Evolutionary conservation across 2,888 invertebrate genomes (phyloP).

Genomic region (Azorinus chamasolen): DNA sequence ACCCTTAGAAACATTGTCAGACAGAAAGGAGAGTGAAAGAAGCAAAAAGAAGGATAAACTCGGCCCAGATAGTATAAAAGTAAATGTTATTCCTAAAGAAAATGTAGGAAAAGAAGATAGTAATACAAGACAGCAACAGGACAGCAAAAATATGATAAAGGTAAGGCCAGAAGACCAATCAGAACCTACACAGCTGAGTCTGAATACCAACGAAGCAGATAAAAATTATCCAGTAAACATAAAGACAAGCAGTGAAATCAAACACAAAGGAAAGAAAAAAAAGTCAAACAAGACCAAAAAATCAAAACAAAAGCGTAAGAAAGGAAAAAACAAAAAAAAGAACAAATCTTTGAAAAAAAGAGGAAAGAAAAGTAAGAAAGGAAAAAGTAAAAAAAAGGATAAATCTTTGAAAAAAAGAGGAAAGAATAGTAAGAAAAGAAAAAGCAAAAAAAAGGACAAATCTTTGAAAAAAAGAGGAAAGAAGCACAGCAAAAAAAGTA

Average conservation of each 20-base stretch:
- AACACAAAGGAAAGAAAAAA: background rate
- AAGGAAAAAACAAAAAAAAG: background rate
- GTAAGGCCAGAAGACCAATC: too few species aligned
- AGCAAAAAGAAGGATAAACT: too few species aligned
- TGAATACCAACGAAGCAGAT: too few species aligned
- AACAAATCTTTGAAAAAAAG: background rate
- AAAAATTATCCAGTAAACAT: background rate
- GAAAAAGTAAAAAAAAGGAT: background rate
- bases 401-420: background rate
- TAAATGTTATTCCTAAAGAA: too few species aligned
- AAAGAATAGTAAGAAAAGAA: background rate
- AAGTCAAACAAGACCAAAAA: background rate
- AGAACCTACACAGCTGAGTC: too few species aligned
- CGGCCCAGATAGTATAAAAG: too few species aligned
- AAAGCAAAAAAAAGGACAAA: background rate
- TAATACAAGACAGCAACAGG: too few species aligned
- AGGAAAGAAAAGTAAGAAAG: background rate
- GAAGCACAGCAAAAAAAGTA: background rate
- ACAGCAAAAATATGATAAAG: too few species aligned
- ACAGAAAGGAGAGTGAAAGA: too few species aligned
- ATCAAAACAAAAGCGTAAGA: background rate
- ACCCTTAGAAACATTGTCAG: too few species aligned
- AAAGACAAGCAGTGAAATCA: background rate
- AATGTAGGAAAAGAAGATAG: too few species aligned
- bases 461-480: background rate